Percentiles rank a stretch among this genome's conserved stretches.
phyloP scores from a whole-genome alignment of 2,797 vertebrate species.

The Menidia menidia region DNA sequence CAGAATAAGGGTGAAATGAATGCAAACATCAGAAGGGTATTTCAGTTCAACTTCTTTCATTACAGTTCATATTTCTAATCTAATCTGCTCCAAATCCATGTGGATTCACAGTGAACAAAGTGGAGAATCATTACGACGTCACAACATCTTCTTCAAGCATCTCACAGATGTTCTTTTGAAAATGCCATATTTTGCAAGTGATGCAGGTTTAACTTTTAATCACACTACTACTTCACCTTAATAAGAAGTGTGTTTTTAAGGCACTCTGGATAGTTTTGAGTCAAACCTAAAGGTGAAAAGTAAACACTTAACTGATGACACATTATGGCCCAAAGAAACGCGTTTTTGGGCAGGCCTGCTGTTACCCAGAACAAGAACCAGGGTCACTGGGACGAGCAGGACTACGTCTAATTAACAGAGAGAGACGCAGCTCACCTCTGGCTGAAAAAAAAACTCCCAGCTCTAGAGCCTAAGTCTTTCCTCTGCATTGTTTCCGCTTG shows the following conservation, averaged over 20 bases:
- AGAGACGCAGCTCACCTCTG: background rate
- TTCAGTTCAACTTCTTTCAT: conserved; percentile 45
- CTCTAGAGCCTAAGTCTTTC: background rate
- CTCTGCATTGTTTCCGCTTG: background rate
- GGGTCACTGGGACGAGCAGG: conserved; percentile 55
- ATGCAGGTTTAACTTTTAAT: background rate
- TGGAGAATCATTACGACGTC: conserved; percentile 40
- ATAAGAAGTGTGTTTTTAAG: no score
- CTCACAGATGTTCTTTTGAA: background rate
- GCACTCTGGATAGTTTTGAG: no score
- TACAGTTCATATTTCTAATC: conserved; percentile 50
- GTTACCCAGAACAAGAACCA: conserved; percentile 67
- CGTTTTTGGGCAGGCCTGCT: conserved; percentile 39
- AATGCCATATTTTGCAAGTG: background rate
- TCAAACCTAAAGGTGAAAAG: no score
- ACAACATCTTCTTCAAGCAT: conserved; percentile 27
- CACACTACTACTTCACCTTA: background rate
- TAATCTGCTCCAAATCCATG: conserved; percentile 58
- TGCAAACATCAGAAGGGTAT: conserved; percentile 5
- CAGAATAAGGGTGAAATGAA: background rate
- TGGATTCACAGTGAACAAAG: conserved; percentile 42
- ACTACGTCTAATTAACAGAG: conserved; percentile 64
- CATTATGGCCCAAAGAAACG: no score
- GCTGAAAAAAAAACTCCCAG: conserved; percentile 6
- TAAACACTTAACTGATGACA: no score